phyloP scores from a whole-genome alignment of 1,140 invertebrate species.

The Sycobia sp. region DNA sequence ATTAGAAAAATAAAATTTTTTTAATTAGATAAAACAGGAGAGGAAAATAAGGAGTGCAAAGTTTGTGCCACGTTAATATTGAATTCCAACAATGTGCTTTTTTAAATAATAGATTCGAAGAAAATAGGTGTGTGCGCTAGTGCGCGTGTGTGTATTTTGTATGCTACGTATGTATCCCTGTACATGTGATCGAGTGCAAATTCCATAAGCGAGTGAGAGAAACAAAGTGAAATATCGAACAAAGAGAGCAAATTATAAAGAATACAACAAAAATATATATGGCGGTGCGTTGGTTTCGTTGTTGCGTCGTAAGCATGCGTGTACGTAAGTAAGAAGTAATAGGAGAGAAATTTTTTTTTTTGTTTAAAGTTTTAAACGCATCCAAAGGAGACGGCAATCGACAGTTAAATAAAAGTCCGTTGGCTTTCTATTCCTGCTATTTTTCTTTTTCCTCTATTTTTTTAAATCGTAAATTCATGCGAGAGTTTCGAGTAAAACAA shows the following conservation, averaged over 20 bases:
- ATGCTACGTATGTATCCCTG: too few species aligned
- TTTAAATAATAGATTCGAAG: not conserved
- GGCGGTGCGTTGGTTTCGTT: conserved; percentile 11
- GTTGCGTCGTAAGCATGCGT: conserved; percentile 2
- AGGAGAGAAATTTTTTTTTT: conserved; percentile 15
- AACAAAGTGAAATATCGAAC: not conserved
- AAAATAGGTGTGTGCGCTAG: not conserved
- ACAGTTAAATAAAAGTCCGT: not conserved
- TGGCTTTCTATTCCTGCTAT: conserved; percentile 19
- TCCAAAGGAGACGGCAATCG: conserved; percentile 4
- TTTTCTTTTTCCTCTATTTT: not conserved
- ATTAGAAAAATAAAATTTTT: too few species aligned
- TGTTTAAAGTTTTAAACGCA: too few species aligned
- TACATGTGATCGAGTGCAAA: not conserved
- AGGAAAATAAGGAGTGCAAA: conserved; percentile 10
- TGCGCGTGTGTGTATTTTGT: not conserved
- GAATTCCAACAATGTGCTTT: conserved; percentile 9
- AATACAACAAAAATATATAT: not conserved
- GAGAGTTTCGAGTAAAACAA: conserved; percentile 9
- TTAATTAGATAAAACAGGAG: not conserved
- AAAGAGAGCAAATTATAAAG: not conserved
- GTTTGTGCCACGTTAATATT: conserved; percentile 22
- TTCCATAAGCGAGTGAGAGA: not conserved
- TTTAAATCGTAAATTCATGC: not conserved
- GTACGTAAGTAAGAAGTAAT: conserved; percentile 19